A percentile compares a stretch with the other conserved stretches of the same genome.
Conservation (phyloP, 1,140 invertebrate species). For the Fopius arisanus region DNA sequence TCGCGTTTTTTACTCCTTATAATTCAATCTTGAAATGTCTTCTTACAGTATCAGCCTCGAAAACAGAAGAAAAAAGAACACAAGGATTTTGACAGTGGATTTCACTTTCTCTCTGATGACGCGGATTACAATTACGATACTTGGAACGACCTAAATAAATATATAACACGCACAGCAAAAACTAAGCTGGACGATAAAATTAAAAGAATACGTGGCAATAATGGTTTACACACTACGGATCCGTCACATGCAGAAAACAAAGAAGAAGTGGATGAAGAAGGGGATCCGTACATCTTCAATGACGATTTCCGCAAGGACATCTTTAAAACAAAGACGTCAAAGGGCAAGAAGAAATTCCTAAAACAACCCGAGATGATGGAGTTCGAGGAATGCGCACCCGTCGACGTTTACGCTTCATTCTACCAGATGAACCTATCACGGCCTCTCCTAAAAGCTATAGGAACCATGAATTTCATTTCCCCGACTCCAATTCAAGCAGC, state of each 20-base stretch:
- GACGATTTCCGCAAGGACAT: conserved; percentile 53
- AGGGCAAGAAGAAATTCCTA: conserved; percentile 46
- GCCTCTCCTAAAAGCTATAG: conserved; percentile 89
- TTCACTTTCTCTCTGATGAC: conserved; percentile 76
- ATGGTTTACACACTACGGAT: conserved; percentile 44
- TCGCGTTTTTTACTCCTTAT: too few species aligned
- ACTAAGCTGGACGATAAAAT: conserved; percentile 72
- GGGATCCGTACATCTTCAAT: conserved; percentile 44
- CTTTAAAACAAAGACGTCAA: conserved; percentile 54
- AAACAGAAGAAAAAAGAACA: conserved; percentile 77
- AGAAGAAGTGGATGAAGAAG: conserved; percentile 35
- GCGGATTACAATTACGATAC: conserved; percentile 82
- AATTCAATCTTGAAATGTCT: too few species aligned
- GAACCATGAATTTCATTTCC: conserved; percentile 85
- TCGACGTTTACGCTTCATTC: conserved; percentile 79
- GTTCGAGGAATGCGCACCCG: conserved; percentile 78
- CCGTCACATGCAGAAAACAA: conserved; percentile 70
- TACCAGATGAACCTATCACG: conserved; percentile 93
- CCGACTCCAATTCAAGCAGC: conserved; percentile 97
- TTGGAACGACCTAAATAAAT: conserved; percentile 87
- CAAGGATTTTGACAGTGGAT: conserved; percentile 77
- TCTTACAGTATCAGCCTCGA: conserved; percentile 77
- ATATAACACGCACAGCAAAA: conserved; percentile 81
- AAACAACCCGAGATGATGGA: conserved; percentile 68
- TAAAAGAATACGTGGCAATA: conserved; percentile 70